Base-by-base conservation (phyloP, 2,113 vertebrate genomes). In the Podarcis muralis region DNA sequence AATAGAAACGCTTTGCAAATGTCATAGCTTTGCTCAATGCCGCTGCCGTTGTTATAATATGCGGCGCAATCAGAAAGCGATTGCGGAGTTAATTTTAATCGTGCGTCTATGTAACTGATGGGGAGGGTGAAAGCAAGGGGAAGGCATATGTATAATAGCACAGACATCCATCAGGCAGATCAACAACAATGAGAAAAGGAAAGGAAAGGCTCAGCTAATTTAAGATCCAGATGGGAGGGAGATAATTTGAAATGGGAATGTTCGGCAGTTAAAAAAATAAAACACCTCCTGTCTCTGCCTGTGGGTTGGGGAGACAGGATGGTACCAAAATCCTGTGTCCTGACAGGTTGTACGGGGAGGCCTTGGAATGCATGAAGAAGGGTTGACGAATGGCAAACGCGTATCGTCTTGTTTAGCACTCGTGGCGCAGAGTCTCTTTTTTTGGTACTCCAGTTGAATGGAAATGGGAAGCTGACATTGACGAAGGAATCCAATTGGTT, bases 31-130 rank as follows among this genome's bases (percentile, higher is more conserved):
- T 22, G 69, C 76, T 85, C 65, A 90, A n/a, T 25, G 2, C 57
- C 9, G 0, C 4, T 83, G 5, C 48, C 30, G 0, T 2, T 2
- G 81, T 62, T 25, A 83, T 87, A n/a, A 0, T 1, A 76, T n/a
- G 1, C 0, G 2, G 86, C 5, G 86, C 62, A 65, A 0, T 1
- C 92, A 74, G 66, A 68, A 83, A 88, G 71, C 6, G 20, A 78
- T 32, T 0, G 1, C 22, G 3, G 62, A 43, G 4, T 86, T 92
- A 3, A 13, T 89, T 92, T 85, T 82, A 83, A 92, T 90, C 57
- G 0, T 0, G 53, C 30, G 8, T 80, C 12, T 53, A 22, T 85
- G 57, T 57, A 72, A 79, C 11, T 12, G 78, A 86, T 87, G 27
- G 71, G 4, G 27, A 65, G 74, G 65, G 20, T 53, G 72, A 76